phyloP scores from a whole-genome alignment of 2,113 vertebrate species.

The Stigmatopora argus region DNA sequence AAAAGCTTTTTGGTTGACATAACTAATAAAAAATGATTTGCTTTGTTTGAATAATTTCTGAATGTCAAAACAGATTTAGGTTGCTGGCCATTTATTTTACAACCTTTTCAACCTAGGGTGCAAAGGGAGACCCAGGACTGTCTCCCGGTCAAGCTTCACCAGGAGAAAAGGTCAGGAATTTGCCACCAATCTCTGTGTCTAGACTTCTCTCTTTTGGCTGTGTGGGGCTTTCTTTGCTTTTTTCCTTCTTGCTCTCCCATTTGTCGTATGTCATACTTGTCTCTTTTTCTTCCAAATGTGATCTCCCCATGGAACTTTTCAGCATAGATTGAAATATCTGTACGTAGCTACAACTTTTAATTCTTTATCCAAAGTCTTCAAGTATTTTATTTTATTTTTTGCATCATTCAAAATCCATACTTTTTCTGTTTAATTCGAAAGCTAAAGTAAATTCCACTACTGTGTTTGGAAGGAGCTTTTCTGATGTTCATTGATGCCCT shows the following conservation, averaged over 20 bases:
- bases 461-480: neutral
- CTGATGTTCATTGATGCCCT: neutral
- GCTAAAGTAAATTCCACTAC: neutral
- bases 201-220: neutral
- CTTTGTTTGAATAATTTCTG: neutral
- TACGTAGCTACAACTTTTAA: neutral
- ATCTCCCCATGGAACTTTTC: constrained; percentile 12
- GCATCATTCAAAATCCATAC: neutral
- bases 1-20: neutral
- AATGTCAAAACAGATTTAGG: neutral
- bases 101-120: constrained; percentile 69
- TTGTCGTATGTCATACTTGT: constrained; percentile 1
- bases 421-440: neutral
- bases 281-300: constrained; percentile 9
- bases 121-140: constrained; percentile 89
- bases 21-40: neutral
- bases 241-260: neutral
- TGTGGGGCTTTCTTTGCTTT: neutral
- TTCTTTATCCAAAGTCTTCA: neutral
- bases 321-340: neutral
- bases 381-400: neutral
- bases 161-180: constrained; percentile 81
- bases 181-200: neutral
- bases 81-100: constrained; percentile 11
- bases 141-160: constrained; percentile 80